Percentiles rank a stretch among this genome's conserved stretches.
Conservation (phyloP, 2,797 vertebrate species). For the Pipistrellus kuhlii region DNA sequence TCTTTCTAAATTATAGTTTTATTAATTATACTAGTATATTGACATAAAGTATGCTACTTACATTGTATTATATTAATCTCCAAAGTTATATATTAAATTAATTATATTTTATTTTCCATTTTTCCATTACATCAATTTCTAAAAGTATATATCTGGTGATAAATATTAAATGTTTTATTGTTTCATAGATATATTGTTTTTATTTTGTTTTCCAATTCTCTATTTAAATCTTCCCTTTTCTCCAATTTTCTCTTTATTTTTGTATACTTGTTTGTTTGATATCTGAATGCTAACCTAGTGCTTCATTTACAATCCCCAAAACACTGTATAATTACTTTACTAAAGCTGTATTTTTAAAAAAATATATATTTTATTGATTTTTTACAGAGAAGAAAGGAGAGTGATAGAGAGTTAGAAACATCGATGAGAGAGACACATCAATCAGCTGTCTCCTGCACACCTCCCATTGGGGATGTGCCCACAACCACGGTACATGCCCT, state of each 20-base stretch:
- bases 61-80: neutral
- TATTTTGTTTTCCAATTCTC: neutral
- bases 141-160: neutral
- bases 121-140: neutral
- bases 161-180: neutral
- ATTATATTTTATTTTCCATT: neutral
- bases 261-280: neutral
- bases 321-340: neutral
- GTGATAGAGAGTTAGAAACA: no score
- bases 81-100: neutral
- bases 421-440: no score
- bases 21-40: neutral
- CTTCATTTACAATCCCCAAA: conserved; percentile 23
- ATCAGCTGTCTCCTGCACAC: no score
- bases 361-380: no score
- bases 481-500: no score
- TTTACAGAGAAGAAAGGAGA: no score
- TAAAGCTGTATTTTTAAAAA: conserved; percentile 41
- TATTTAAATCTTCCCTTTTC: neutral
- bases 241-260: neutral
- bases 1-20: neutral
- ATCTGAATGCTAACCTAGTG: neutral
- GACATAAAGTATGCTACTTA: neutral
- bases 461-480: no score
- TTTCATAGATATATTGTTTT: neutral